Conservation (phyloP, 2,113 vertebrate species). For the Tenrec ecaudatus region DNA sequence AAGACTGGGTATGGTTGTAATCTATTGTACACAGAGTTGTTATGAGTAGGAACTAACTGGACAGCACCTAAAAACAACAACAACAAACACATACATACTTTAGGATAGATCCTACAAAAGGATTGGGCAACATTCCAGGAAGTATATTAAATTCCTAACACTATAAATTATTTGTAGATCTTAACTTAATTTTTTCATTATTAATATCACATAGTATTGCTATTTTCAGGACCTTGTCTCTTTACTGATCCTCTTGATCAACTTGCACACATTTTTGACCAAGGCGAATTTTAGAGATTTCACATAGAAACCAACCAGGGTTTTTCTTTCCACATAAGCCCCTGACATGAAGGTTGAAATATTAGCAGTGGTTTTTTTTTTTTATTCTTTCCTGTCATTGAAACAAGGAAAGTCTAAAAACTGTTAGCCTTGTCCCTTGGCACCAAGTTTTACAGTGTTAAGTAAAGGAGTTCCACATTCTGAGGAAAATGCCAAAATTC, state of each 20-base stretch:
- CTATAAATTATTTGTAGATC: neutral
- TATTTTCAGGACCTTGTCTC: neutral
- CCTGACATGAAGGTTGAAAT: neutral
- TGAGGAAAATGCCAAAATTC: slow-evolving; percentile 60
- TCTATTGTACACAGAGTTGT: too few species aligned
- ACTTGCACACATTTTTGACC: neutral
- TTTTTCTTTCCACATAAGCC: neutral
- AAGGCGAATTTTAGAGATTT: neutral
- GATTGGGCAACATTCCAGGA: too few species aligned
- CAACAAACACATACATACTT: too few species aligned
- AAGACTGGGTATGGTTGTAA: too few species aligned
- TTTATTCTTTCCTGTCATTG: neutral
- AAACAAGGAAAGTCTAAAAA: slow-evolving; percentile 37
- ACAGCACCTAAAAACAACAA: too few species aligned
- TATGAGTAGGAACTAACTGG: too few species aligned
- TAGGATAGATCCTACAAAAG: too few species aligned
- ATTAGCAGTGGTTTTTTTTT: neutral
- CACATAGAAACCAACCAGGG: neutral
- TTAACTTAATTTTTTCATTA: slow-evolving; percentile 33
- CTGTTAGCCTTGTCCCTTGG: neutral
- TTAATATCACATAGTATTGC: neutral
- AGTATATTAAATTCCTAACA: neutral
- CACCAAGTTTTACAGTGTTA: slow-evolving; percentile 54
- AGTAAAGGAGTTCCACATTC: slow-evolving; percentile 51
- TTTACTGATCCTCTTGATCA: neutral